phyloP scores from a whole-genome alignment of 2,888 invertebrate genomes.

The Pseudococcus jackbeardsleyi region DNA sequence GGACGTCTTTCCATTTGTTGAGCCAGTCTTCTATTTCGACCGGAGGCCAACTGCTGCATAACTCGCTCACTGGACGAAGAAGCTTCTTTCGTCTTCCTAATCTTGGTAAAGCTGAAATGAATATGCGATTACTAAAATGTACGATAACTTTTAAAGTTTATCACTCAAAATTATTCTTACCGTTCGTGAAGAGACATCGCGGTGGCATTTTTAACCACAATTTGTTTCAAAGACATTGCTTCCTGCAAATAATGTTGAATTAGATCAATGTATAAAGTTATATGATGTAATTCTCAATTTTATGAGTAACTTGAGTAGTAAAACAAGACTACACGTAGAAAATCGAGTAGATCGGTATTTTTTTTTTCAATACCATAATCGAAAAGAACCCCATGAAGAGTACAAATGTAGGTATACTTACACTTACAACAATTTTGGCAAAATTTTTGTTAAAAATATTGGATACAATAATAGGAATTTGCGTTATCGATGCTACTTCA shows the following conservation, averaged over 20 bases:
- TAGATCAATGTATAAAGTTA: neutral
- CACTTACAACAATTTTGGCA: no score
- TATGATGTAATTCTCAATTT: no score
- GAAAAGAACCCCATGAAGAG: no score
- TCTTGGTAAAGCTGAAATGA: conserved; percentile 55
- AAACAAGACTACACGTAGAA: no score
- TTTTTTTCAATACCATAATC: no score
- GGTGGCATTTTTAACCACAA: conserved; percentile 59
- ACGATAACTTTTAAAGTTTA: neutral
- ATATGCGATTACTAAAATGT: neutral
- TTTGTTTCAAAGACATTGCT: conserved; percentile 60
- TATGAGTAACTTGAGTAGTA: no score
- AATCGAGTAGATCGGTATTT: no score
- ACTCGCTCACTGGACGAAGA: conserved; percentile 53
- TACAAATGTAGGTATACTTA: no score
- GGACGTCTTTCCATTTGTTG: conserved; percentile 63
- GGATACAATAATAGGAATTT: no score
- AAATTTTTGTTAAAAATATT: no score
- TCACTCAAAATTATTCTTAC: conserved; percentile 22
- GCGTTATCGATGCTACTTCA: no score
- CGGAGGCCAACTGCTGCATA: conserved; percentile 62
- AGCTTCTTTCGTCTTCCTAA: conserved; percentile 55
- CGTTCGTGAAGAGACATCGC: conserved; percentile 63
- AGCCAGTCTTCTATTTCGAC: conserved; percentile 54
- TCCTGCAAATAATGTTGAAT: conserved; percentile 3